Evolutionary conservation across 2,797 vertebrate species (phyloP).

Genomic region (Myiothlypis coronata): DNA sequence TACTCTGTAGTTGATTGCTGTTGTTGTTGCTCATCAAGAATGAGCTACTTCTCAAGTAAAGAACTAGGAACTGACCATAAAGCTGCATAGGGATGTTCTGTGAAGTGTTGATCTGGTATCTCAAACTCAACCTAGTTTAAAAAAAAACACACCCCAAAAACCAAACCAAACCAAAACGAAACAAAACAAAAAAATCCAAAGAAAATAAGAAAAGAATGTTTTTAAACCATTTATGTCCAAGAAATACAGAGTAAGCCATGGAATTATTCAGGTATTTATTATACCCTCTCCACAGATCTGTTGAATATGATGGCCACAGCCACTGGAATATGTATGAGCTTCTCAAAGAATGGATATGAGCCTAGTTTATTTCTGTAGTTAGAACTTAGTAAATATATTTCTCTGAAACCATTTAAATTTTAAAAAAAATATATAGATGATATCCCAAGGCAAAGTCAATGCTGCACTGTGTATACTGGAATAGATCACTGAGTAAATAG

Average conservation of each 20-base stretch:
- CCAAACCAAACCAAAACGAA: neutral
- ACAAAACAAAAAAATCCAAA: neutral
- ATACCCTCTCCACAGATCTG: neutral
- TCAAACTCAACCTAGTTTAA: neutral
- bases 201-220: neutral
- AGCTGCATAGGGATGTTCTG: neutral
- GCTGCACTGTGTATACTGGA: constrained; percentile 4
- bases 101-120: neutral
- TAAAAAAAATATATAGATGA: neutral
- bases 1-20: neutral
- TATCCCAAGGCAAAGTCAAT: constrained; percentile 14
- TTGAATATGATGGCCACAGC: neutral
- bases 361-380: neutral
- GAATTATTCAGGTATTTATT: neutral
- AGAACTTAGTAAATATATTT: neutral
- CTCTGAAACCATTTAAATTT: neutral
- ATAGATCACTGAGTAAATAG: constrained; percentile 34
- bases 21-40: neutral
- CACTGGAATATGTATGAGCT: neutral
- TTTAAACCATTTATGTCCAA: neutral
- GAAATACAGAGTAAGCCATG: neutral
- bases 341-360: neutral
- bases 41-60: neutral
- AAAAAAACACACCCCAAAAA: neutral
- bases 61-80: neutral